phyloP scores from a whole-genome alignment of 2,113 vertebrate species.

The Lasiurus cinereus region DNA sequence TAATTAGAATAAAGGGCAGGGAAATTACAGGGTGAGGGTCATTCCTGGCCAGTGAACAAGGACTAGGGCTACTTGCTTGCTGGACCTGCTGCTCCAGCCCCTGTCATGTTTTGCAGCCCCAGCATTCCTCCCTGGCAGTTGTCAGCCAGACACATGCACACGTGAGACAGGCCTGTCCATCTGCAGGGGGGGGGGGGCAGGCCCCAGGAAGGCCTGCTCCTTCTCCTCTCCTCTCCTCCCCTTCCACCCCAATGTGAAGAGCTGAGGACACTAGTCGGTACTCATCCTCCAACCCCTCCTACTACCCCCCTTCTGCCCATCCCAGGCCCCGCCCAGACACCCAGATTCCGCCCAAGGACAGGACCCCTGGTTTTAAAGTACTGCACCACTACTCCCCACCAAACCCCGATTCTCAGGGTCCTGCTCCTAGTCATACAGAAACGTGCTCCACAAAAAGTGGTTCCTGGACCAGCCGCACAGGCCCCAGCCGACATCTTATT shows the following conservation, averaged over 20 bases:
- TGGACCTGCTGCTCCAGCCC: not conserved
- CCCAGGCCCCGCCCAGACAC: not conserved
- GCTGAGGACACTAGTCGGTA: not conserved
- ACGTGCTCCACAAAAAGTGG: not conserved
- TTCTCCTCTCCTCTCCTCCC: not conserved
- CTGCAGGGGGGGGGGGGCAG: not conserved
- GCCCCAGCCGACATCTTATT: accelerated
- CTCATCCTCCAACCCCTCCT: too few species aligned
- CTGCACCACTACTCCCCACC: too few species aligned
- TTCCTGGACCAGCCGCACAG: not conserved
- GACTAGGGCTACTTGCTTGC: not conserved
- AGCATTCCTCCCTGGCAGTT: not conserved
- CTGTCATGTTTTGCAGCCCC: not conserved
- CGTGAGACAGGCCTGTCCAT: not conserved
- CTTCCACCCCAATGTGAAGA: not conserved
- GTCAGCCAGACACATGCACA: not conserved
- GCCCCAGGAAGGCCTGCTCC: not conserved
- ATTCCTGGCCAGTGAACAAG: not conserved
- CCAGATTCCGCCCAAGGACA: not conserved
- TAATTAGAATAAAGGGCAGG: too few species aligned
- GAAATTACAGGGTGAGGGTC: accelerated
- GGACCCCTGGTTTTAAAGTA: not conserved
- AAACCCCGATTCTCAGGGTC: not conserved
- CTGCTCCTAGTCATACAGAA: not conserved
- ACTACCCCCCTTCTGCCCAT: not conserved